Conservation (phyloP, 2,113 vertebrate species). For the Atractosteus spatula region DNA sequence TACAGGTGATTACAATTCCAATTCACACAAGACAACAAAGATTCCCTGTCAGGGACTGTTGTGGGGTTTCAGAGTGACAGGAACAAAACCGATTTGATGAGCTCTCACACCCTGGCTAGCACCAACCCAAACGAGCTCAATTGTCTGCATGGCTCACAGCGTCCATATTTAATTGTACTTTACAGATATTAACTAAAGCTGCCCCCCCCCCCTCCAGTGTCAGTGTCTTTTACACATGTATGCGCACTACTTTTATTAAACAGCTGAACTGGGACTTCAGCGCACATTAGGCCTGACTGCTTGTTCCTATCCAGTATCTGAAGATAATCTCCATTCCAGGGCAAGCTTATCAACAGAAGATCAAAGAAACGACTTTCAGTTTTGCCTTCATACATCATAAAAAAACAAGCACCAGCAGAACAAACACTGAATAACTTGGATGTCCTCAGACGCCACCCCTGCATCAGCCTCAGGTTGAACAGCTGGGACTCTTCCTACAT, state of each 20-base stretch:
- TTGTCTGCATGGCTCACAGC: conserved; percentile 65
- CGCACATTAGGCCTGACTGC: neutral
- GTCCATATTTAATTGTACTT: conserved; percentile 73
- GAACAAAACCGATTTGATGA: conserved; percentile 64
- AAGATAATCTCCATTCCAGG: neutral
- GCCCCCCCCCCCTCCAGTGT: conserved; percentile 38
- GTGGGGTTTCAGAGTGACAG: conserved; percentile 56
- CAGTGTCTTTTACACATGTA: conserved; percentile 21
- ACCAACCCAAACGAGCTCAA: conserved; percentile 55
- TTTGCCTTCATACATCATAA: too few species aligned
- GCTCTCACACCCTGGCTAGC: conserved; percentile 52
- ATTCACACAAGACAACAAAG: conserved; percentile 71
- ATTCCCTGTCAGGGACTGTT: conserved; percentile 71
- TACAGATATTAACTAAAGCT: conserved; percentile 53
- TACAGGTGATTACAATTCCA: conserved; percentile 86
- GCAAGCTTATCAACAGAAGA: neutral
- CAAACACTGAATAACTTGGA: conserved; percentile 64
- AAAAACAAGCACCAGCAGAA: conserved; percentile 50
- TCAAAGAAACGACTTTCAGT: neutral
- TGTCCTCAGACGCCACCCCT: conserved; percentile 51
- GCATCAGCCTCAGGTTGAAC: conserved; percentile 40
- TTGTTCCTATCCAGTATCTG: neutral
- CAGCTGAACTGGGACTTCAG: conserved; percentile 2
- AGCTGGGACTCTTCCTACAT: too few species aligned
- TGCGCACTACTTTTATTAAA: conserved; percentile 19